Base-by-base conservation (phyloP, 92 coral and sea anemone genomes). In the Paramuricea clavata region DNA sequence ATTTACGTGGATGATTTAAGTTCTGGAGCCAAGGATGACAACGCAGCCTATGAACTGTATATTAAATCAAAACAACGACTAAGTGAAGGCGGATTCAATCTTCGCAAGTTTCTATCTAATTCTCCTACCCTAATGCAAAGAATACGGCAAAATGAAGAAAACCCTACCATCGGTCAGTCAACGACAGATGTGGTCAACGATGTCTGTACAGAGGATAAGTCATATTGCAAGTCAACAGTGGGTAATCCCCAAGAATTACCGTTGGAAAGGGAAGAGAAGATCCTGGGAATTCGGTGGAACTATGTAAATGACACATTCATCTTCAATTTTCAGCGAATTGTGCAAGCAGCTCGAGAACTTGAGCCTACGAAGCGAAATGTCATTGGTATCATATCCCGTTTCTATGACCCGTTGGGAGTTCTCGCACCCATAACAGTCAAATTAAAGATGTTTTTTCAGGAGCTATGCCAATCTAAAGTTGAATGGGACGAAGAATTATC, bases 51-150 rank as follows among this genome's bases (percentile, higher is more conserved):
- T 65, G 50, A 82, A 30, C 72, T 88, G 81, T 85, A 84, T 56
- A 67, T 78, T n/a, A 84, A 85, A 69, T 64, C 89, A n/a, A 89
- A 84, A 49, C 56, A 82, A 49, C 23, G 77, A 2, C 49, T 85
- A 57, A 69, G 84, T 10, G 85, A 74, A 67, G 92, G 79, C 36
- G 92, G 92, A 21, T 89, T 83, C 81, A 89, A 89, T 72, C 88
- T 89, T 43, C 81, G 92, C 42, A 83, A 89, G 39, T 83, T 85
- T 47, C 64, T 81, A 21, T n/a, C 65, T 5, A 57, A 57, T 57
- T 57, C 65, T 19, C 65, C 21, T 34, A 23, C 52, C 50, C 85
- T 86, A 13, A 28, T 83, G 75, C 49, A 52, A 36, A 3, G 67
- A 12, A 78, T 86, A n/a, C 50, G 78, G 30, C 85, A 47, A 47